Evolutionary conservation across 2,797 vertebrate species (phyloP).

Genomic region (Propithecus perrieri): DNA sequence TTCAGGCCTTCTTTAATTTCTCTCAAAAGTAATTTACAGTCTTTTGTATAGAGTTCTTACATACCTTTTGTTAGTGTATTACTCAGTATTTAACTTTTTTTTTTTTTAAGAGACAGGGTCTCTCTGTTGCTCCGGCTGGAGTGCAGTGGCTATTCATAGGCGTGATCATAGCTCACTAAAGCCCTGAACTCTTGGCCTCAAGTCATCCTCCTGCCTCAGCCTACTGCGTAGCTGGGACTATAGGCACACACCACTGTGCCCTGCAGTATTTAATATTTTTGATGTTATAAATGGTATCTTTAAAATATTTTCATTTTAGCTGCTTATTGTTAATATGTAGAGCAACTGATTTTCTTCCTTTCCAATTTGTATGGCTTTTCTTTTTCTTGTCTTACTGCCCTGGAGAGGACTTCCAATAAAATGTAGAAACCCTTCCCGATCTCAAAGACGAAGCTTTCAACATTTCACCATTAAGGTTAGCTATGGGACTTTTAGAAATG

Average conservation of each 20-base stretch:
- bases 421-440: neutral
- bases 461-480: neutral
- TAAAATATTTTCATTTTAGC: neutral
- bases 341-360: neutral
- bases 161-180: too few species aligned
- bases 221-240: too few species aligned
- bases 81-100: neutral
- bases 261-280: neutral
- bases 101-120: neutral
- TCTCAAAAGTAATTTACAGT: neutral
- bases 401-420: neutral
- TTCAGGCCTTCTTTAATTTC: neutral
- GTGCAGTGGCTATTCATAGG: neutral
- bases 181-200: too few species aligned
- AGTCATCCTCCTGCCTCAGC: too few species aligned
- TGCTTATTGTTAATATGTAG: neutral
- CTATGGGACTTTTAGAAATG: neutral
- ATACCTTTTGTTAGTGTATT: neutral
- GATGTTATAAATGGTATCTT: neutral
- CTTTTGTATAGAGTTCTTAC: neutral
- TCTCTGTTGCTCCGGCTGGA: neutral
- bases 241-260: too few species aligned
- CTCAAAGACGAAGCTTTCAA: neutral
- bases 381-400: neutral
- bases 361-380: neutral